These are phyloP conservation scores for Pollimyrus isidori DNA, from an alignment of 2,113 vertebrate genomes.

Conservation along the genomic window DNA sequence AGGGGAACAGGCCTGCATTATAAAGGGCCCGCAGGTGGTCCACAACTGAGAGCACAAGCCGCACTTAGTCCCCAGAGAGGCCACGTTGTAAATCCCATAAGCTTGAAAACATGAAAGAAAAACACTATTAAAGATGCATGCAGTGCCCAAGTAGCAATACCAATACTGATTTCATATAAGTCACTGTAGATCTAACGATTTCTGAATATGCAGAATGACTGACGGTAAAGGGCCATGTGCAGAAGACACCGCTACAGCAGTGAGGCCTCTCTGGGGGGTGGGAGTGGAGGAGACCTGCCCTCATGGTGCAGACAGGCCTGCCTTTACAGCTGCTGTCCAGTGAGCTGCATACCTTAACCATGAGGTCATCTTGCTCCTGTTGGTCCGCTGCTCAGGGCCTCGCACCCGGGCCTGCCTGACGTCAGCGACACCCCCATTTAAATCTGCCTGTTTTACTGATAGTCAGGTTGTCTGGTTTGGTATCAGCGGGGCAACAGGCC, in stretches of 20 bases:
- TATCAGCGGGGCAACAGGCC: neutral
- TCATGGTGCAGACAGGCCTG: neutral
- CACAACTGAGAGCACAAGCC: neutral
- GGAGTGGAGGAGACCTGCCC: neutral
- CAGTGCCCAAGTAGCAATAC: neutral
- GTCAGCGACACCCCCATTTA: neutral
- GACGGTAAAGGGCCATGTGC: neutral
- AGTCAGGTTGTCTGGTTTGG: constrained; percentile 24
- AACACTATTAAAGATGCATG: neutral
- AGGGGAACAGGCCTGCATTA: neutral
- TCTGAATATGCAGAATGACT: neutral
- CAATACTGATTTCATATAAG: neutral
- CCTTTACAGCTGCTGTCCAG: neutral
- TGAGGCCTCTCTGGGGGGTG: neutral
- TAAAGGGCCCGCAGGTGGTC: neutral
- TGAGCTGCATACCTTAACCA: constrained; percentile 20
- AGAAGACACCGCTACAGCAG: neutral
- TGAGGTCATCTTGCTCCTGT: constrained; percentile 21
- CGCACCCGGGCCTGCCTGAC: neutral
- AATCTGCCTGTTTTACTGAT: neutral
- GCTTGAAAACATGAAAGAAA: neutral
- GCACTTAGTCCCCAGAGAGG: neutral
- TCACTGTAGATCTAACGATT: neutral
- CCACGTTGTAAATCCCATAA: neutral
- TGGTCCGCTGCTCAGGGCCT: constrained; percentile 10